These are phyloP conservation scores for Hecatera dysodea DNA, from an alignment of 2,888 invertebrate species.

Conservation along the genomic window DNA sequence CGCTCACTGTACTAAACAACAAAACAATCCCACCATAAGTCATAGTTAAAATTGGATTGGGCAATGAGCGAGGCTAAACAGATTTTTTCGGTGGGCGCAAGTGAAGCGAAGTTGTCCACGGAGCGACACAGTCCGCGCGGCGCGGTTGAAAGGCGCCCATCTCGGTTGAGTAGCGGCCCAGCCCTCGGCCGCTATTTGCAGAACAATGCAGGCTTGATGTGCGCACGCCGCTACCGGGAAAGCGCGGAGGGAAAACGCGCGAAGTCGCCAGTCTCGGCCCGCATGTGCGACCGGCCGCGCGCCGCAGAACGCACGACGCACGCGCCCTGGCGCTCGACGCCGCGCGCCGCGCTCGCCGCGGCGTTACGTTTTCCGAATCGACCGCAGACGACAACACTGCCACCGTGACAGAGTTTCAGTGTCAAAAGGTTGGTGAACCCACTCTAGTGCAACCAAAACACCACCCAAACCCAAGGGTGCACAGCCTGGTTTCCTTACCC, in stretches of 20 bases:
- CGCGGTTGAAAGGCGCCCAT: conserved; percentile 66
- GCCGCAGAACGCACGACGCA: conserved; percentile 82
- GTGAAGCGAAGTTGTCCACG: conserved; percentile 72
- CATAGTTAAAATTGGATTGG: conserved; percentile 67
- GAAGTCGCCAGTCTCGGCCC: conserved; percentile 85
- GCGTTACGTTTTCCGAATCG: conserved; percentile 89
- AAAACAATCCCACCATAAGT: conserved; percentile 49
- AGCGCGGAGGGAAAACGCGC: conserved; percentile 87
- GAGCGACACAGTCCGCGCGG: conserved; percentile 76
- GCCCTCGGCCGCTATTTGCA: conserved; percentile 88
- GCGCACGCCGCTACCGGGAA: conserved; percentile 89
- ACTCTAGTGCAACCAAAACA: conserved; percentile 78
- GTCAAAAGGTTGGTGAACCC: conserved; percentile 90
- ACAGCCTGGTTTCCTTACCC: conserved; percentile 70
- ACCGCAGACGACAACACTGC: conserved; percentile 84
- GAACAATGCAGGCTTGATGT: conserved; percentile 90
- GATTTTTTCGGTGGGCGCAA: conserved; percentile 65
- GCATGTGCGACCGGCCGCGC: conserved; percentile 88
- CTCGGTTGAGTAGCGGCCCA: conserved; percentile 83
- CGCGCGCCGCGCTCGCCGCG: conserved; percentile 87
- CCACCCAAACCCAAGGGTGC: conserved; percentile 72
- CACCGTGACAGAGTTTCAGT: conserved; percentile 88
- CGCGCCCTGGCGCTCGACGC: conserved; percentile 89
- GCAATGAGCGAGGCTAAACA: conserved; percentile 72
- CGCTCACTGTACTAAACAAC: conserved; percentile 37